phyloP scores from a whole-genome alignment of 2,888 invertebrate genomes.

The Agrilus mali region DNA sequence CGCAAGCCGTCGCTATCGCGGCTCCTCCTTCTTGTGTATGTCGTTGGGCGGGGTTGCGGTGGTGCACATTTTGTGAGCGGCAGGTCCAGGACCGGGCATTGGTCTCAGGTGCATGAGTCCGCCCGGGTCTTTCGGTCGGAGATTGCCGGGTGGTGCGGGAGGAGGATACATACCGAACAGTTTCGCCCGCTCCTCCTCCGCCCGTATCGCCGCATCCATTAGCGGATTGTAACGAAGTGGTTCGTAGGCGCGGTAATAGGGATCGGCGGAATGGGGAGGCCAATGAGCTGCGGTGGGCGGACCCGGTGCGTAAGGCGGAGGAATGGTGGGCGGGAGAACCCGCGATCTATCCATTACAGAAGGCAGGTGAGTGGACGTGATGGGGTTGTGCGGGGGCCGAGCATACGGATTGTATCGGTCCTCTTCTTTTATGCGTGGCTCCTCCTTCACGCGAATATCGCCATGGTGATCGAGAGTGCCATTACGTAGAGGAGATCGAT shows the following conservation, averaged over 20 bases:
- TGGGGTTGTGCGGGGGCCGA: constrained; percentile 33
- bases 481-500: constrained; percentile 66
- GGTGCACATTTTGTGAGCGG: constrained; percentile 37
- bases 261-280: constrained; percentile 33
- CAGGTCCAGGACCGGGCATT: constrained; percentile 39
- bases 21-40: constrained; percentile 47
- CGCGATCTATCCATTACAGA: constrained; percentile 32
- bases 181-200: constrained; percentile 69
- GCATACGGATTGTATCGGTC: constrained; percentile 42
- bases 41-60: constrained; percentile 49
- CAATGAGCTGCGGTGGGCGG: constrained; percentile 32
- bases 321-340: constrained; percentile 42
- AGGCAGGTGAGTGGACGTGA: constrained; percentile 31
- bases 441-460: constrained; percentile 51
- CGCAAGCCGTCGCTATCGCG: constrained; percentile 36
- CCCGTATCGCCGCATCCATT: constrained; percentile 64
- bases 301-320: constrained; percentile 34
- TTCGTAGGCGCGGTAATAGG: constrained; percentile 48
- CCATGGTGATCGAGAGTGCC: constrained; percentile 36
- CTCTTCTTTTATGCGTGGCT: constrained; percentile 41
- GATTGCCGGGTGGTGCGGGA: constrained; percentile 28
- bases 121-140: constrained; percentile 39
- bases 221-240: constrained; percentile 67
- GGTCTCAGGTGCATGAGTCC: constrained; percentile 42
- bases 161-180: constrained; percentile 52